These are phyloP conservation scores for Crossocerus cetratus DNA, from an alignment of 2,888 invertebrate species.

Conservation along the genomic window DNA sequence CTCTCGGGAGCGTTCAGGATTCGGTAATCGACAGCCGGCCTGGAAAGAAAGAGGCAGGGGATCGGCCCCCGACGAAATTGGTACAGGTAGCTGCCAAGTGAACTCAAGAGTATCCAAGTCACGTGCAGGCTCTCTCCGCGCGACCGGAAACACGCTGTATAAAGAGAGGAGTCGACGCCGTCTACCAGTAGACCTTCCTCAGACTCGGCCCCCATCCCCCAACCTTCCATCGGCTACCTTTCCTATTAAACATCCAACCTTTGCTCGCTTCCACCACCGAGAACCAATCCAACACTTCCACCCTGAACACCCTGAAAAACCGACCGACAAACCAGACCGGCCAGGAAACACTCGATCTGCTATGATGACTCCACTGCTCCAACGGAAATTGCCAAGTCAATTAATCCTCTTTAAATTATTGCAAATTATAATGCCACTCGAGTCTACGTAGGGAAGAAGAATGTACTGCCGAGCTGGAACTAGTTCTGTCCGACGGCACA, in stretches of 20 bases:
- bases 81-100: slow-evolving; percentile 71
- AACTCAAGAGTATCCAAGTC: slow-evolving; percentile 70
- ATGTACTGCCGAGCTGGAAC: not conserved
- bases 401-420: not conserved
- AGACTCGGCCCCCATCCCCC: no score
- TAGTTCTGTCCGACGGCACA: not conserved
- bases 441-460: not conserved
- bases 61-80: slow-evolving; percentile 69
- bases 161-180: slow-evolving; percentile 43
- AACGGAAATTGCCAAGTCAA: not conserved
- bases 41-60: slow-evolving; percentile 34
- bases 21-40: slow-evolving; percentile 46
- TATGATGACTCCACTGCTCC: not conserved
- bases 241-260: no score
- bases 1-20: not conserved
- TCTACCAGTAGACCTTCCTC: not conserved
- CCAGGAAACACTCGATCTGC: no score
- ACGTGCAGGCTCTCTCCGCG: slow-evolving; percentile 64
- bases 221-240: no score
- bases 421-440: not conserved
- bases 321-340: no score
- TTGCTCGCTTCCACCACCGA: no score
- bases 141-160: slow-evolving; percentile 69
- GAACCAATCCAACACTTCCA: no score
- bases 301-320: no score